A percentile compares a stretch with the other conserved stretches of the same genome.
Conservation (phyloP, 1,140 invertebrate genomes). For the Oppia nitens region DNA sequence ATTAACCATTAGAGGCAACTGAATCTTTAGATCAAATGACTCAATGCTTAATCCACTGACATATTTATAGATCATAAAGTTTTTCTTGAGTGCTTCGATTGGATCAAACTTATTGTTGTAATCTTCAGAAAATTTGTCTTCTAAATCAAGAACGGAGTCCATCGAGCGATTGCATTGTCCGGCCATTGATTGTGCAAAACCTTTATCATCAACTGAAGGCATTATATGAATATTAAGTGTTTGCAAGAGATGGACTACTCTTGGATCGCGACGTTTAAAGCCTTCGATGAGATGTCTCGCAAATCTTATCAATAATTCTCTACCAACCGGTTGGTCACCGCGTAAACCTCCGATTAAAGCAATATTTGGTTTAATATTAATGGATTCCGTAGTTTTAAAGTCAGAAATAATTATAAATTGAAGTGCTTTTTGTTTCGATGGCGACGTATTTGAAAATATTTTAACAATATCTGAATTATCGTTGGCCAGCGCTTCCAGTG, state of each 20-base stretch:
- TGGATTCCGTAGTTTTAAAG: neutral
- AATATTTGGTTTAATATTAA: neutral
- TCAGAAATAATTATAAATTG: neutral
- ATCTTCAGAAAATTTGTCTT: slow-evolving; percentile 18
- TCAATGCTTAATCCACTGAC: slow-evolving; percentile 42
- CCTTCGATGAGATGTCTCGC: slow-evolving; percentile 53
- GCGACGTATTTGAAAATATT: slow-evolving; percentile 68
- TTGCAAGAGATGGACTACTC: neutral
- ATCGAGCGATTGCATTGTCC: slow-evolving; percentile 26
- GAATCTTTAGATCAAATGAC: slow-evolving; percentile 39
- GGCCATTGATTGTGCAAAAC: neutral
- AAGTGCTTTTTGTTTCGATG: slow-evolving; percentile 22
- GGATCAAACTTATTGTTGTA: slow-evolving; percentile 14
- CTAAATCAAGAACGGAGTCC: slow-evolving; percentile 27
- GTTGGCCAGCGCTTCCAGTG: slow-evolving; percentile 82
- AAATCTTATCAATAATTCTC: slow-evolving; percentile 63
- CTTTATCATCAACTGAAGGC: neutral
- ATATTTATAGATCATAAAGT: slow-evolving; percentile 15
- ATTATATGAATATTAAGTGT: slow-evolving; percentile 29
- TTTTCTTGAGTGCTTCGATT: slow-evolving; percentile 16
- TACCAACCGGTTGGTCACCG: slow-evolving; percentile 59
- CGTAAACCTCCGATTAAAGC: slow-evolving; percentile 28
- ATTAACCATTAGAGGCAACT: slow-evolving; percentile 26
- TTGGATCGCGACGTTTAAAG: slow-evolving; percentile 13
- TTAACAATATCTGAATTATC: slow-evolving; percentile 89